These are phyloP conservation scores for Oreortyx pictus DNA, from an alignment of 2,797 vertebrate species.

Conservation along the genomic window DNA sequence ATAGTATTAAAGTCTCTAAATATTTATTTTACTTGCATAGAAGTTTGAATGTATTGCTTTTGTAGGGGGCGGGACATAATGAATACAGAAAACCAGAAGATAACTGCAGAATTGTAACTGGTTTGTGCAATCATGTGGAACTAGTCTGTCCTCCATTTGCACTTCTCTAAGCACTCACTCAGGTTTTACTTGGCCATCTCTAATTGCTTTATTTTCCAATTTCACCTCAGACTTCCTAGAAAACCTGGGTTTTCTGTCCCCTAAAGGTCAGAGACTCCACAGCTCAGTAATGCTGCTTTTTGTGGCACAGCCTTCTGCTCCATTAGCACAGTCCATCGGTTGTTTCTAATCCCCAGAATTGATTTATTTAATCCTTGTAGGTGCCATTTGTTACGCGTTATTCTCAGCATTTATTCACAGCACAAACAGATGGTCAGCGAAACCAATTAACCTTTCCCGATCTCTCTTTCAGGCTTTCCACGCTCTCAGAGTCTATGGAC, in stretches of 20 bases:
- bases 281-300: constrained; percentile 27
- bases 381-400: constrained; percentile 76
- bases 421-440: constrained; percentile 87
- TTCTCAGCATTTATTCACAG: constrained; percentile 67
- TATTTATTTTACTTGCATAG: neutral
- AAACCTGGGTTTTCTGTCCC: neutral
- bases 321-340: constrained; percentile 79
- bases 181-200: neutral
- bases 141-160: neutral
- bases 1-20: neutral
- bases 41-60: neutral
- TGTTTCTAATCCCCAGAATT: constrained; percentile 72
- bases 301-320: constrained; percentile 66
- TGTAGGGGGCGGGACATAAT: neutral
- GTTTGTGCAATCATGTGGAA: neutral
- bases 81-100: neutral
- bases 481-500: constrained; percentile 64
- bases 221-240: constrained; percentile 35
- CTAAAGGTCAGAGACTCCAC: constrained; percentile 29
- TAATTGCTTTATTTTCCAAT: neutral
- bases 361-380: constrained; percentile 78
- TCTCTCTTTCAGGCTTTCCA: constrained; percentile 73
- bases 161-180: neutral
- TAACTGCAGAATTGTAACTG: neutral
- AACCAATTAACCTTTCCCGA: constrained; percentile 89